Conservation (phyloP, 35 echinoderm and acorn worm genomes). For the Nesometra sesokonis region DNA sequence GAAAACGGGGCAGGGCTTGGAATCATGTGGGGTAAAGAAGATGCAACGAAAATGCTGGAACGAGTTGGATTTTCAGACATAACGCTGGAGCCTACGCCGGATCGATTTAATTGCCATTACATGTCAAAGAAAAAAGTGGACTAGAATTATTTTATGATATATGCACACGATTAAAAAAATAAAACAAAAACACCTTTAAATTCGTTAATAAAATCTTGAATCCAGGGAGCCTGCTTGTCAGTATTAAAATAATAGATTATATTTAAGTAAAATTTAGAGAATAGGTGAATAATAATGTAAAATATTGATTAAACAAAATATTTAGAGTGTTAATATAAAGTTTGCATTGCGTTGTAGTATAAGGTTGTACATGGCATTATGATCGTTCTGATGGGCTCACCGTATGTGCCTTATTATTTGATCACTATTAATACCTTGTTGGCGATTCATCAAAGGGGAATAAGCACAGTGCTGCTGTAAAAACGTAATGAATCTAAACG, state of each 20-base stretch:
- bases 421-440: too few relatives aligned
- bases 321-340: neutral
- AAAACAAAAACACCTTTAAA: neutral
- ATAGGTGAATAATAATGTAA: neutral
- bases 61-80: constrained; percentile 81
- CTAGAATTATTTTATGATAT: constrained; percentile 3
- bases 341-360: neutral
- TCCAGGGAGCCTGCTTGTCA: neutral
- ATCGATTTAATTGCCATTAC: constrained; percentile 79
- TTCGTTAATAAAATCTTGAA: neutral
- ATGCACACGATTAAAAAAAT: neutral
- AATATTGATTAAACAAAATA: neutral
- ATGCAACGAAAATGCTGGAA: constrained; percentile 51
- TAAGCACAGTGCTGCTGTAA: too few relatives aligned
- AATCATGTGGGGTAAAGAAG: constrained; percentile 95
- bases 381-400: neutral
- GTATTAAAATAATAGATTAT: neutral
- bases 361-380: neutral
- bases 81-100: constrained; percentile 59
- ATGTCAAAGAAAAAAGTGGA: constrained; percentile 71
- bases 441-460: too few relatives aligned
- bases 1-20: constrained; percentile 73
- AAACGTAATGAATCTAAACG: too few relatives aligned
- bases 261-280: neutral
- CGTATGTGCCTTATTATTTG: neutral